These are phyloP conservation scores for Drosophila oshimai DNA, from an alignment of 1,140 invertebrate genomes.

Conservation along the genomic window DNA sequence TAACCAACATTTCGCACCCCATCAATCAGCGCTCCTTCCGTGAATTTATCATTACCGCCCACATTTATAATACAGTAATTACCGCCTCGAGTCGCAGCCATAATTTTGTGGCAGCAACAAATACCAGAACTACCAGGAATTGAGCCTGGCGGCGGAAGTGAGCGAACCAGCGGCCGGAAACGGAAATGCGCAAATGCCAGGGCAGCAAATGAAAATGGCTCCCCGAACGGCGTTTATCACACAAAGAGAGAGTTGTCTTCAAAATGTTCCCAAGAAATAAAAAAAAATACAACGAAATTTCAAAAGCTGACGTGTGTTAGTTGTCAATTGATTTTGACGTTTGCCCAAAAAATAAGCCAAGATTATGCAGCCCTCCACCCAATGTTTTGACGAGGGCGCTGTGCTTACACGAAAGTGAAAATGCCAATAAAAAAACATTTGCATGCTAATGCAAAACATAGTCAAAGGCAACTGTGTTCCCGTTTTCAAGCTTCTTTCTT, in stretches of 20 bases:
- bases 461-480: constrained; percentile 28
- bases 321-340: constrained; percentile 24
- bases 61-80: constrained; percentile 63
- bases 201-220: constrained; percentile 63
- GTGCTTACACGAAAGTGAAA: constrained; percentile 19
- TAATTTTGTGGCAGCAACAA: constrained; percentile 55
- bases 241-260: constrained; percentile 18
- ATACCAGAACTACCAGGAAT: constrained; percentile 17
- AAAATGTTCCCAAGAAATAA: background rate
- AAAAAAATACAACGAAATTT: background rate
- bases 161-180: constrained; percentile 44
- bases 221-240: constrained; percentile 57
- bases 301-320: constrained; percentile 6
- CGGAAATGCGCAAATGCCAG: constrained; percentile 74
- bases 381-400: background rate
- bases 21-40: background rate
- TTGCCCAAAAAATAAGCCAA: background rate
- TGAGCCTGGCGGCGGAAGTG: constrained; percentile 54
- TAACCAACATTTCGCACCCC: background rate
- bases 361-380: background rate
- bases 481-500: constrained; percentile 1
- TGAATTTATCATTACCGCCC: constrained; percentile 20
- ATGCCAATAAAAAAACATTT: constrained; percentile 62
- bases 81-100: constrained; percentile 40
- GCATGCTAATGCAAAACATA: constrained; percentile 73